A percentile compares a stretch with the other conserved stretches of the same genome.
Evolutionary conservation across 2,113 vertebrate genomes (phyloP).

Genomic region (Pipra filicauda): DNA sequence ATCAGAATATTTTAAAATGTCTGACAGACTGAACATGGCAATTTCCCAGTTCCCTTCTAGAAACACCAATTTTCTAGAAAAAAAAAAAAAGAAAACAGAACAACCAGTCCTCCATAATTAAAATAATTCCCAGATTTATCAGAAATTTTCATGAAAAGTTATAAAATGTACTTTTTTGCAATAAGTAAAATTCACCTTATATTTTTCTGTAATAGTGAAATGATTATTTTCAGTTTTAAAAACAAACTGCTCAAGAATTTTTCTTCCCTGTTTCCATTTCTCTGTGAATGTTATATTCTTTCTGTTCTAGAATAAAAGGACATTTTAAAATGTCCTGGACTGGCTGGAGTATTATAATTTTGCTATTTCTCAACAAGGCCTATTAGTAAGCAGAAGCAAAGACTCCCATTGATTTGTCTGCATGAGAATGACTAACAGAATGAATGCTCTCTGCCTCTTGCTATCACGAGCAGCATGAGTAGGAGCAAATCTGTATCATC

Average conservation of each 20-base stretch:
- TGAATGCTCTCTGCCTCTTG: background rate
- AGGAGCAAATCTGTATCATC: constrained; percentile 10
- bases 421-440: background rate
- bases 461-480: background rate
- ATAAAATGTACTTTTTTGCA: background rate
- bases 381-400: background rate
- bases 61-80: background rate
- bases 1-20: background rate
- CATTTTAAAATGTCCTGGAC: background rate
- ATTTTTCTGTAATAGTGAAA: background rate
- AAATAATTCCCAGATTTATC: background rate
- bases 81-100: background rate
- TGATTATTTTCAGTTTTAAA: background rate
- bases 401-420: background rate
- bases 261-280: background rate
- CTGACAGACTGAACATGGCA: background rate
- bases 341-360: background rate
- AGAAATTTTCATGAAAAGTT: background rate
- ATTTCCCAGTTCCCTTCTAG: background rate
- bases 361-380: background rate
- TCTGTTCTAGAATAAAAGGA: background rate
- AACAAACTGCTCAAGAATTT: background rate
- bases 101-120: background rate
- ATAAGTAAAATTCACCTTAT: background rate
- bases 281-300: background rate